A percentile compares a stretch with the other conserved stretches of the same genome.
Evolutionary conservation across 2,113 vertebrate genomes (phyloP).

Genomic region (Daubentonia madagascariensis): DNA sequence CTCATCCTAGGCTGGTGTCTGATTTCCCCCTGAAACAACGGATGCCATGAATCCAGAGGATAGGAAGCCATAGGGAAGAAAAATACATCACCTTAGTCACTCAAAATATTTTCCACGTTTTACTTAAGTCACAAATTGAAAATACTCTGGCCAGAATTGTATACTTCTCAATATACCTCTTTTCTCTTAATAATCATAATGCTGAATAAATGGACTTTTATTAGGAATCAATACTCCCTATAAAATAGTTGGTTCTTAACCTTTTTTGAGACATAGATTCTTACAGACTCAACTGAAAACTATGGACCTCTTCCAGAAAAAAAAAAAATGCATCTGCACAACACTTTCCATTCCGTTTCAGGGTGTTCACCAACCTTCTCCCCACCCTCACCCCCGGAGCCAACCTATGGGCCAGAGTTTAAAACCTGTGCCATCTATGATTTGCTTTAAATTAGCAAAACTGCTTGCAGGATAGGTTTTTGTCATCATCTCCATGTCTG

Average conservation of each 20-base stretch:
- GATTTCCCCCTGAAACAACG: not conserved
- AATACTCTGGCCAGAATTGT: not conserved
- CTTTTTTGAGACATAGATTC: not conserved
- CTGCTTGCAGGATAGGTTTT: not conserved
- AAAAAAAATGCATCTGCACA: not conserved
- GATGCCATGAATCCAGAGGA: not conserved
- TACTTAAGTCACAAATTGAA: not conserved
- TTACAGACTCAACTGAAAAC: not conserved
- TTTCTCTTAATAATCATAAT: not conserved
- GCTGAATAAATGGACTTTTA: not conserved
- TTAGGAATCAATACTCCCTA: not conserved
- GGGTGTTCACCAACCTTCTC: not conserved
- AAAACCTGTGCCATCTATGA: not conserved
- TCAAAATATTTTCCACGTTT: not conserved
- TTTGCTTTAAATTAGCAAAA: not conserved
- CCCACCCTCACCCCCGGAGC: not conserved
- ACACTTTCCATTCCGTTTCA: not conserved
- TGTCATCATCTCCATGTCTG: not conserved
- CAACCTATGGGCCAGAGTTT: not conserved
- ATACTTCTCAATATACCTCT: not conserved
- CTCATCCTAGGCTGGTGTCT: not conserved
- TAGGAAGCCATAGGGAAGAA: not conserved
- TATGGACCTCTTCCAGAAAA: not conserved
- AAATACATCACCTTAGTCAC: not conserved
- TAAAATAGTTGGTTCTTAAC: not conserved